Evolutionary conservation across 2,113 vertebrate genomes (phyloP), one percentile per base, ranked within the genome.

Genomic region (Poeciliopsis retropinna): DNA sequence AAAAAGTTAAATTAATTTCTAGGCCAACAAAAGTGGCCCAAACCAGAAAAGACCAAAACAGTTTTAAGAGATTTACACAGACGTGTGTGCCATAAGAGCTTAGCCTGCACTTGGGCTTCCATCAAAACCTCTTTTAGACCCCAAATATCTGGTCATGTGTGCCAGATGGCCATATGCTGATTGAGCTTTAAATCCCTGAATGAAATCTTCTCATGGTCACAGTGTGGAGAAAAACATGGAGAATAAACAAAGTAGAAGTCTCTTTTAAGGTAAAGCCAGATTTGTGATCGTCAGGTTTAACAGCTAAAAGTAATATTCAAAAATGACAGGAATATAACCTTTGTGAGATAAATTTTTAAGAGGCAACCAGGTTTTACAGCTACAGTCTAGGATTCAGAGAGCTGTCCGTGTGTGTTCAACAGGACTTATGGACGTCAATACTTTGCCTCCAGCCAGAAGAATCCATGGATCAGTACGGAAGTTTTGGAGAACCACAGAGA

Each of bases 131-230:
- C 87, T 86, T 87, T 90, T 79, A 84, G 71, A 76, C 68, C 78
- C 67, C 83, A 86, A 88, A 90, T 88, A 87, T 91, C 88, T 86
- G 78, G 75, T 76, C 77, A 47, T 88, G 77, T 84, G 85, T 67
- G 80, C 82, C 90, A 90, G 88, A 90, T 87, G 83, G 87, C 82
- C 86, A 83, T 85, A 90, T 83, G 82, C 80, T 90, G 69, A 71
- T 76, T 69, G 69, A 61, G 67, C 63, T 87, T 87, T 91, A 87
- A 89, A 86, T 89, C 89, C 77, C 81, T 76, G 71, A 85, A 85
- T 79, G 64, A 90, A 86, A 86, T 88, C 80, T 84, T 81, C 67
- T 85, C 78, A 70, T 76, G 68, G 78, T 77, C 73, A 72, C 41
- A 64, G 70, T 60, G 34, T n/a, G 25, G n/a, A 44, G 81, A 79